Evolutionary conservation across 2,797 vertebrate genomes (phyloP).

Genomic region (Poecilia gillii): DNA sequence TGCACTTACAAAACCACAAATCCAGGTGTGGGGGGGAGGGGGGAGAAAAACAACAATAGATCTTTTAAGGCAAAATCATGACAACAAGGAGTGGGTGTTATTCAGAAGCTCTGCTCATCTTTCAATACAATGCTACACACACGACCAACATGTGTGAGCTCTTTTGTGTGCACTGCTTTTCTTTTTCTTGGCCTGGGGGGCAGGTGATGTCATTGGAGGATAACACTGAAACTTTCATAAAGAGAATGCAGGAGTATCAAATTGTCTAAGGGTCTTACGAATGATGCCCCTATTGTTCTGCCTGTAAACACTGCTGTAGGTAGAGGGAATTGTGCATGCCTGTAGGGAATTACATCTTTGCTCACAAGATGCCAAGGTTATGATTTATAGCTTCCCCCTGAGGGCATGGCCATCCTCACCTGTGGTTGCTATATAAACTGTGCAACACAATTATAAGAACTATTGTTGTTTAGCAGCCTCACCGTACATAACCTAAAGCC

Average conservation of each 20-base stretch:
- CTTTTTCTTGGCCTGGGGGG: slow-evolving; percentile 29
- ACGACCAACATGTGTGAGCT: slow-evolving; percentile 49
- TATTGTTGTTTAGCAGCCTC: slow-evolving; percentile 63
- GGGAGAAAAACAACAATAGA: slow-evolving; percentile 56
- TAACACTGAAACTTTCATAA: slow-evolving; percentile 37
- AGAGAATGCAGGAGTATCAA: slow-evolving; percentile 35
- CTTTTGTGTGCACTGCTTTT: slow-evolving; percentile 16
- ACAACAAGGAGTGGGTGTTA: slow-evolving; percentile 46
- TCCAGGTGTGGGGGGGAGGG: too few relatives aligned
- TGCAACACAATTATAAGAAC: slow-evolving; percentile 69
- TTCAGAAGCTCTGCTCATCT: slow-evolving; percentile 61
- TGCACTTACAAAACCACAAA: slow-evolving; percentile 42
- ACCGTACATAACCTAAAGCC: slow-evolving; percentile 48
- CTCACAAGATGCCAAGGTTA: slow-evolving; percentile 57
- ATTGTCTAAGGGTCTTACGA: slow-evolving; percentile 46
- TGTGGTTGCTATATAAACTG: slow-evolving; percentile 66
- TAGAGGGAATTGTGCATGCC: slow-evolving; percentile 52
- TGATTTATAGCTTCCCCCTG: slow-evolving; percentile 68
- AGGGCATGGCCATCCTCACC: slow-evolving; percentile 60
- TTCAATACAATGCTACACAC: slow-evolving; percentile 58
- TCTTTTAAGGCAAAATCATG: slow-evolving; percentile 57
- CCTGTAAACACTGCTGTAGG: slow-evolving; percentile 60
- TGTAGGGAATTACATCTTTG: slow-evolving; percentile 54
- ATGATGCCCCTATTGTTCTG: slow-evolving; percentile 58
- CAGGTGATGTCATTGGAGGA: slow-evolving; percentile 45